Base-by-base conservation (phyloP, 1,140 invertebrate genomes). In the Coelopa frigida region DNA sequence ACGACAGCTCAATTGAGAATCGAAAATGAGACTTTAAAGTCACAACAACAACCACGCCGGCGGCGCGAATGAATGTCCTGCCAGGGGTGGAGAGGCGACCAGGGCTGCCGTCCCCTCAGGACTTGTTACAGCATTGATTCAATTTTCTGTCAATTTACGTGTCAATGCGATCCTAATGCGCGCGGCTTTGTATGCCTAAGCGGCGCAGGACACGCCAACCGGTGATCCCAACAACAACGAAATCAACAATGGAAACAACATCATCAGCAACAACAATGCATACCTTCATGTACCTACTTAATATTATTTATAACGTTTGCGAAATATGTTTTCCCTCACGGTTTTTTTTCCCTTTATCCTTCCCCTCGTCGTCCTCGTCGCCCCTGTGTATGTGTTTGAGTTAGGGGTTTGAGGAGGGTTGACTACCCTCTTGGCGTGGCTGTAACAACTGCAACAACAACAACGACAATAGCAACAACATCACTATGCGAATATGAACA, bases 71-170 rank as follows among this genome's bases (percentile, higher is more conserved):
- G n/a, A 24, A 11, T 27, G 18, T 40, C 11, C 41, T 31, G 11
- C 14, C 21, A 26, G 4, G 22, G 5, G 33, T 7, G 12, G 12
- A 12, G 11, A 23, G 8, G 26, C n/a, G 37, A 42, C 5, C 17
- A 17, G 35, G 7, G 10, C 20, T 23, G 22, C 31, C 42, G 14
- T 29, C 59, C 62, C 62, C 62, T 53, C 59, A 62, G 62, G 62
- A 62, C 62, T 59, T 66, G 62, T 66, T 66, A 65, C 56, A 65
- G 62, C 65, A 68, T 68, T 68, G 64, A 68, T 68, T 68, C 64
- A 68, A 68, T 68, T 68, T 68, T 61, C 65, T 68, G 64, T 68
- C 61, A 68, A 68, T 68, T 68, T 68, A 58, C 64, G 58, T 68
- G 64, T 68, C 64, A 68, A 68, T 68, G 57, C 62, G 61, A 63